Base-by-base conservation (phyloP, 2,113 vertebrate species). In the cattle (Bos taurus) region DNA sequence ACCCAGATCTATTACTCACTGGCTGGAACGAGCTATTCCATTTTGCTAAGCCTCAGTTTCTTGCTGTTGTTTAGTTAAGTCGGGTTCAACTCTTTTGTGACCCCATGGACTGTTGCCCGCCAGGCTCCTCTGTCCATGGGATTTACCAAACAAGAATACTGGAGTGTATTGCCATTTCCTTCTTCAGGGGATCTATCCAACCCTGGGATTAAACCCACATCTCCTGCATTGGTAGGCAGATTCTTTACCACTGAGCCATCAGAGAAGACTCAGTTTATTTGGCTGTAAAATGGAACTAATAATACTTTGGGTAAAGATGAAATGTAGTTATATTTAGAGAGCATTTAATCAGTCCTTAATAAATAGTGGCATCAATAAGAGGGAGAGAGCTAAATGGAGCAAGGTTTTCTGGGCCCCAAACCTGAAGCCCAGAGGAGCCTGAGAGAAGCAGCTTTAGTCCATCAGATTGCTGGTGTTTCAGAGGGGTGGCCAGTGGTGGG, bases 51-150 rank as follows among this genome's bases (percentile, higher is more conserved):
- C 82, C 46, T 85, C 48, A 11, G 46, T 57, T 71, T 57, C 3
- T 77, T 43, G 71, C 40, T 43, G 12, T 77, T 43, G 71, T 43
- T 77, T 26, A 77, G 40, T 26, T 43, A 43, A 43, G 40, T 77
- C 0, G 0, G 71, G 12, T 77, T 12, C 36, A 43, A 26, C 40
- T 77, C 36, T 43, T 26, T 26, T 43, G 36, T 0, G 23, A 77
- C 40, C 40, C 71, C 71, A 15, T 25, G 40, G 6, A 26, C 71
- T 77, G 13, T 43, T 3, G 6, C 23, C 40, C 0, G 3, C 40
- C 40, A 43, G 40, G 12, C 71, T 43, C 23, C 71, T 77, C 40
- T 77, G 40, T 43, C 71, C 71, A 26, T 77, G 40, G 71, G 71
- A 77, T 77, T 77, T 43, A 12, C 71, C 71, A 77, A 1, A 43